Evolutionary conservation across 2,113 vertebrate genomes (phyloP).

Genomic region (Monarcha castaneiventris): DNA sequence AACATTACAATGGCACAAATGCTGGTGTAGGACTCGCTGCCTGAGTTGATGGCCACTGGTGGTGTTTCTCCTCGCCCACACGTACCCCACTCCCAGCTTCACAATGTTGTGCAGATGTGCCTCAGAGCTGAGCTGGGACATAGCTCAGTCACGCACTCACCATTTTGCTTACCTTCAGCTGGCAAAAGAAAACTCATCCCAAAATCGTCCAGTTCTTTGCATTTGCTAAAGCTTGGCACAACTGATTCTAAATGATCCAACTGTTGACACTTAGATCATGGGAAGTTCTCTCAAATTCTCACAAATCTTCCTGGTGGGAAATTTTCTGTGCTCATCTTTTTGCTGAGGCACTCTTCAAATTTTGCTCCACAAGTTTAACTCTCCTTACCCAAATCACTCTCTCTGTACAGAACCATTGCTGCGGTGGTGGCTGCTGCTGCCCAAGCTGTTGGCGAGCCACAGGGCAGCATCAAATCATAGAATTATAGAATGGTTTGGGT

Average conservation of each 20-base stretch:
- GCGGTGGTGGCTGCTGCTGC: too few relatives aligned
- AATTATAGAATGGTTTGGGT: background rate
- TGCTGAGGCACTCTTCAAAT: background rate
- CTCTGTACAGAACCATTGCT: background rate
- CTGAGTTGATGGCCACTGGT: too few relatives aligned
- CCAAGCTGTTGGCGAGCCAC: too few relatives aligned
- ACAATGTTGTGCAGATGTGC: rapidly evolving
- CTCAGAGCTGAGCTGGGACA: background rate
- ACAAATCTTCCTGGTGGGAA: background rate
- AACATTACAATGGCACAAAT: background rate
- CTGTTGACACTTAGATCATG: background rate
- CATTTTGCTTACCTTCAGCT: background rate
- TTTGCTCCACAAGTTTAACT: background rate
- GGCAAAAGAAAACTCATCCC: background rate
- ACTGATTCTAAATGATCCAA: background rate
- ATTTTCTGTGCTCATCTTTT: background rate
- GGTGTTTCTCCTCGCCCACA: rapidly evolving
- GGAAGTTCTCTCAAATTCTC: background rate
- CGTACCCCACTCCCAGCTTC: rapidly evolving
- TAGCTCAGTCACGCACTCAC: rapidly evolving
- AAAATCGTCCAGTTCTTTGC: background rate
- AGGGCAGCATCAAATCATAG: background rate
- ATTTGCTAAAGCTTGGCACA: background rate
- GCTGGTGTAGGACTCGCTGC: background rate
- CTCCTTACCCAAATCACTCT: background rate